Conservation (phyloP, 2,797 vertebrate species). For the Liparis tanakae region DNA sequence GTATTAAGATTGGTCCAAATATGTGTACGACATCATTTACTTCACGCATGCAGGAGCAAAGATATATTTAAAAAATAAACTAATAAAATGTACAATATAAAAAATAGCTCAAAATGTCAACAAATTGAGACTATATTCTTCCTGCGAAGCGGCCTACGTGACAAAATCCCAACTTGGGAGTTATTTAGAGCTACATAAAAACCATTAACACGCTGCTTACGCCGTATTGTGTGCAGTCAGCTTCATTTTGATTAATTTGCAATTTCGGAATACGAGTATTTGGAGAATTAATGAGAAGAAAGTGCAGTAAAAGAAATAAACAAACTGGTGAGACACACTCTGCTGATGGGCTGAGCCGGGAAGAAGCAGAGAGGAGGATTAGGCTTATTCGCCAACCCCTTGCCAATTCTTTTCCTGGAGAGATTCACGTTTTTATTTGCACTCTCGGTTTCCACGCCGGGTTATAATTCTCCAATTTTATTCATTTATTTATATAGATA, state of each 20-base stretch:
- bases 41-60: too few species aligned
- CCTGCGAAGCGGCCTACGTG: not conserved
- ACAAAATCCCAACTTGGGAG: not conserved
- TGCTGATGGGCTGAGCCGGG: slow-evolving; percentile 10
- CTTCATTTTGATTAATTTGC: not conserved
- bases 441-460: not conserved
- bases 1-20: not conserved
- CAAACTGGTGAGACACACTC: slow-evolving; percentile 1
- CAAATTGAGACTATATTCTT: not conserved
- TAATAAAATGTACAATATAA: too few species aligned
- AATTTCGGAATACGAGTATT: not conserved
- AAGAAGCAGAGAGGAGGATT: slow-evolving; percentile 19
- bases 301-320: slow-evolving; percentile 3
- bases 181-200: slow-evolving; percentile 2
- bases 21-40: too few species aligned
- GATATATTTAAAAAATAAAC: too few species aligned
- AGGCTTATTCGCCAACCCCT: not conserved
- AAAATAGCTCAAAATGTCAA: too few species aligned
- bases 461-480: not conserved
- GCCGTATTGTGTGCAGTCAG: not conserved
- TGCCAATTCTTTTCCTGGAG: not conserved
- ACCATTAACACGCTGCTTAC: slow-evolving; percentile 17
- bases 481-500: not conserved
- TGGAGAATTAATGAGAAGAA: not conserved
- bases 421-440: not conserved